Percentiles rank a stretch among this genome's conserved stretches.
Evolutionary conservation across 2,113 vertebrate species (phyloP).

Genomic region (Peromyscus maniculatus): DNA sequence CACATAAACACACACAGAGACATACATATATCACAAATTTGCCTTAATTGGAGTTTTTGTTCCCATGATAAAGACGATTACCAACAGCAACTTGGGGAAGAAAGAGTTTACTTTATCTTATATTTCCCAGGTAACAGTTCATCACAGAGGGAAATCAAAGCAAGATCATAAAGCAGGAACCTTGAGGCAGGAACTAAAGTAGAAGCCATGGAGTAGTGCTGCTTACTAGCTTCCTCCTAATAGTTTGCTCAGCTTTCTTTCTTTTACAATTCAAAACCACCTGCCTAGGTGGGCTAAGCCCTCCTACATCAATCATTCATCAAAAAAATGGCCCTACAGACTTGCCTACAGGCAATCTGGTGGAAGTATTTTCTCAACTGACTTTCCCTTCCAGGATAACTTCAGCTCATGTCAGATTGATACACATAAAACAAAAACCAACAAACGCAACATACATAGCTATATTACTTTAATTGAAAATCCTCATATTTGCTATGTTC

Average conservation of each 20-base stretch:
- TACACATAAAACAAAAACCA: not conserved
- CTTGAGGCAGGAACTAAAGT: not conserved
- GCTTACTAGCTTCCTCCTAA: not conserved
- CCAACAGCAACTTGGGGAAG: not conserved
- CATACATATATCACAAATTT: not conserved
- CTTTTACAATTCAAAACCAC: not conserved
- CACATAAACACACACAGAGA: accelerated
- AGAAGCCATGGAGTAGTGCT: not conserved
- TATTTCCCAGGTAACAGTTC: not conserved
- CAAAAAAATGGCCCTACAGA: not conserved
- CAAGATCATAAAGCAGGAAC: not conserved
- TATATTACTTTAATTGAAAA: not conserved
- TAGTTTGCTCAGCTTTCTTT: not conserved
- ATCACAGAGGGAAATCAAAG: not conserved
- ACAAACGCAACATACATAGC: not conserved
- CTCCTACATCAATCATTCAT: not conserved
- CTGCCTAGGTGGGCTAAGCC: not conserved
- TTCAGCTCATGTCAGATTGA: not conserved
- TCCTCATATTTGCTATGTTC: not conserved
- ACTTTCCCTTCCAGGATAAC: not conserved
- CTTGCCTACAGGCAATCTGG: not conserved
- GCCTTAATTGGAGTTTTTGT: not conserved
- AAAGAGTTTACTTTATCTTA: not conserved
- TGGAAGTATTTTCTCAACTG: not conserved
- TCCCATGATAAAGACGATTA: not conserved